Percentiles rank a stretch among this genome's conserved stretches.
phyloP scores from a whole-genome alignment of 2,113 vertebrate species.

The Sinocyclocheilus grahami region DNA sequence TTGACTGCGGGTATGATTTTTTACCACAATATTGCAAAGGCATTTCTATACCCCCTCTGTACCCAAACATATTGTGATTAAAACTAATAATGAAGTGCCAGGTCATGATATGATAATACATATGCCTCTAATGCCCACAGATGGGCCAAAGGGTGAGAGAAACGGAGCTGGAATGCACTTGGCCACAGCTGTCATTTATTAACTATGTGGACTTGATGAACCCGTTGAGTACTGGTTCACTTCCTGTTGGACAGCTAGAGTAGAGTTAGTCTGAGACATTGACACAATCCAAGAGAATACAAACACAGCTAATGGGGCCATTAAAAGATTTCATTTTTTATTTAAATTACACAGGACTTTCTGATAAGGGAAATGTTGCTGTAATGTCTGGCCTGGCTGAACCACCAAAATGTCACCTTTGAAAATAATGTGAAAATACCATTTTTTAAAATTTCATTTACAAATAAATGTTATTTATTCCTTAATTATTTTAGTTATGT shows the following conservation, averaged over 20 bases:
- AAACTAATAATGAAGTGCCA: not conserved
- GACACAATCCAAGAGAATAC: not conserved
- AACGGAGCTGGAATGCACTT: conserved; percentile 3
- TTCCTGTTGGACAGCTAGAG: conserved; percentile 23
- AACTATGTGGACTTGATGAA: conserved; percentile 55
- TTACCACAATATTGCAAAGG: not conserved
- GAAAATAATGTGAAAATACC: no score
- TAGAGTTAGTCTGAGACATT: not conserved
- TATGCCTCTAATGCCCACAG: not conserved
- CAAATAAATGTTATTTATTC: no score
- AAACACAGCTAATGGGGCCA: not conserved
- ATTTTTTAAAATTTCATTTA: no score
- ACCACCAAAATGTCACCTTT: not conserved
- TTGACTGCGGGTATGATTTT: not conserved
- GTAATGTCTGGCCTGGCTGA: not conserved
- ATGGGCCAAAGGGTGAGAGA: not conserved
- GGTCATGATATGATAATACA: not conserved
- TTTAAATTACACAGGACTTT: not conserved
- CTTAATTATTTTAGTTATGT: no score
- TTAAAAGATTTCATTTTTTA: not conserved
- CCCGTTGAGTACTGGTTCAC: conserved; percentile 19
- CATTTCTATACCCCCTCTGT: not conserved
- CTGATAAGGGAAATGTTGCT: not conserved
- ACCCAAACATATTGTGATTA: not conserved
- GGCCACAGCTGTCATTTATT: conserved; percentile 53